Percentiles rank a stretch among this genome's conserved stretches.
phyloP scores from a whole-genome alignment of 2,888 invertebrate genomes.

The Drosophila silvestris region DNA sequence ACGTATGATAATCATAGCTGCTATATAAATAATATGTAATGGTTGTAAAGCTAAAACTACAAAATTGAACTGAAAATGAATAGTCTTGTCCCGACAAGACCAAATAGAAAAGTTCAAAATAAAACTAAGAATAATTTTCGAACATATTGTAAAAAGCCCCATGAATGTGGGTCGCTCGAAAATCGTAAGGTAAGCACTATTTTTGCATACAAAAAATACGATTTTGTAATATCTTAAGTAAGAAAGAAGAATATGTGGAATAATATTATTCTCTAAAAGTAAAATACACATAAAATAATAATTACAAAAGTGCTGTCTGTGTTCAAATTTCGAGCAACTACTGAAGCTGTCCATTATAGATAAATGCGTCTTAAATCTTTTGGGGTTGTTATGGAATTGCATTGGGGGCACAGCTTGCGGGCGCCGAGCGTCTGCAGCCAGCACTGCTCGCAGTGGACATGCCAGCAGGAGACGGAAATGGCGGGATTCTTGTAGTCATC shows the following conservation, averaged over 20 bases:
- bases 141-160: slow-evolving; percentile 33
- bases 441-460: slow-evolving; percentile 96
- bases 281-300: background rate
- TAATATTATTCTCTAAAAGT: background rate
- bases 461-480: slow-evolving; percentile 98
- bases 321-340: background rate
- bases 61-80: slow-evolving; percentile 10
- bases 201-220: background rate
- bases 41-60: slow-evolving; percentile 41
- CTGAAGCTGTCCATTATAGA: slow-evolving; percentile 87
- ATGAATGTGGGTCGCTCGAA: background rate
- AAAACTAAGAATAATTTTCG: slow-evolving; percentile 14
- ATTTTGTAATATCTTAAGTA: background rate
- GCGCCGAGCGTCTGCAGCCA: slow-evolving; percentile 91
- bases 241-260: background rate
- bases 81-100: slow-evolving; percentile 3
- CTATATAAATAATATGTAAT: slow-evolving; percentile 54
- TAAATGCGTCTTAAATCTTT: slow-evolving; percentile 95
- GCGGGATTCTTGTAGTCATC: slow-evolving; percentile 94
- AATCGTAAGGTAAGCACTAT: background rate
- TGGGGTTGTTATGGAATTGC: slow-evolving; percentile 96
- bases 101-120: background rate
- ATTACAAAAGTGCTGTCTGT: background rate
- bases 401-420: slow-evolving; percentile 97
- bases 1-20: slow-evolving; percentile 66